A percentile compares a stretch with the other conserved stretches of the same genome.
phyloP scores from a whole-genome alignment of 2,113 vertebrate species.

The Percina caprodes region DNA sequence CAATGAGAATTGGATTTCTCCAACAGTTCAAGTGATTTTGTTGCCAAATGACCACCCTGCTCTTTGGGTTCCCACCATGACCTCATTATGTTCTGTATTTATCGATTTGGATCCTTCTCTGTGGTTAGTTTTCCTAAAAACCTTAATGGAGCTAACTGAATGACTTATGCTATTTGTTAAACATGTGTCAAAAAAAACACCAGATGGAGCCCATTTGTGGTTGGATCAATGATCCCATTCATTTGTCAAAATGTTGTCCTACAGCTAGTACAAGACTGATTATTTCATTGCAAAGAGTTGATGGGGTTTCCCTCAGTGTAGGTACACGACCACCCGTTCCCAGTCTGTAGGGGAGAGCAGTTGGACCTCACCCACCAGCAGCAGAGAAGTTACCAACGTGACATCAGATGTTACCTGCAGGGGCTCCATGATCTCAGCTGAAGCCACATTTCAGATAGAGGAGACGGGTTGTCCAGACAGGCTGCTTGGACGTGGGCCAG shows the following conservation, averaged over 20 bases:
- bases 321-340: constrained; percentile 7
- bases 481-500: constrained; percentile 71
- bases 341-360: constrained; percentile 6
- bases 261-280: constrained; percentile 5
- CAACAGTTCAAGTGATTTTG: constrained; percentile 8
- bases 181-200: constrained; percentile 33
- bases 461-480: constrained; percentile 48
- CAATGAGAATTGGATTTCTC: constrained; percentile 33
- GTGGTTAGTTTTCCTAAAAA: constrained; percentile 41
- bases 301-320: constrained; percentile 8
- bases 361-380: constrained; percentile 21
- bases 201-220: constrained; percentile 31
- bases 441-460: constrained; percentile 51
- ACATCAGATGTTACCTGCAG: constrained; percentile 63
- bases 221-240: constrained; percentile 15
- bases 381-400: constrained; percentile 30
- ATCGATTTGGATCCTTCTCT: constrained; percentile 31
- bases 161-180: constrained; percentile 28
- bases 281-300: not conserved
- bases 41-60: constrained; percentile 21
- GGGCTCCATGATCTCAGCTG: constrained; percentile 26
- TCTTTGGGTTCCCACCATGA: constrained; percentile 21
- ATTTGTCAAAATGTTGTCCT: constrained; percentile 37
- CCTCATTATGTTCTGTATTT: constrained; percentile 39
- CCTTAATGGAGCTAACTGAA: constrained; percentile 22